Evolutionary conservation across 2,888 invertebrate species (phyloP).

Genomic region (Dichetophora obliterata): DNA sequence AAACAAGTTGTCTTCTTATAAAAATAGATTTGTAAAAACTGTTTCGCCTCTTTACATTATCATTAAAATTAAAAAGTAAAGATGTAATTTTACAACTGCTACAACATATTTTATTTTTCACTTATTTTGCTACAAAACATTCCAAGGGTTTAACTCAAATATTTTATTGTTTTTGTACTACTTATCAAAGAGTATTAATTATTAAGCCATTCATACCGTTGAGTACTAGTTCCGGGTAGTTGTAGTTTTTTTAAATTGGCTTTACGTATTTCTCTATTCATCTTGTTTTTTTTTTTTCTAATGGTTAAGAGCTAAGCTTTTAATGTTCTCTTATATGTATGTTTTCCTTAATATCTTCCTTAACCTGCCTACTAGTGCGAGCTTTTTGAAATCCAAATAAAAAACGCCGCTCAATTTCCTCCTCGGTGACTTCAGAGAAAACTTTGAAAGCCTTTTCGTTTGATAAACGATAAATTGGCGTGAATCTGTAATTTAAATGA

Average conservation of each 20-base stretch:
- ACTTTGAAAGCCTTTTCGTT: constrained; percentile 54
- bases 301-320: neutral
- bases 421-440: constrained; percentile 49
- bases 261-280: constrained; percentile 62
- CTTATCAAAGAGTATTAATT: neutral
- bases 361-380: constrained; percentile 54
- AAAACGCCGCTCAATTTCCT: constrained; percentile 58
- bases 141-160: neutral
- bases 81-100: neutral
- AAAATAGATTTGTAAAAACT: too few species aligned
- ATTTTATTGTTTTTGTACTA: constrained; percentile 13
- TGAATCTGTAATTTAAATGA: constrained; percentile 50
- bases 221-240: constrained; percentile 48
- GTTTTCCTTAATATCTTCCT: constrained; percentile 57
- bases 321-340: constrained; percentile 54
- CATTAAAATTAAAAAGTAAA: neutral
- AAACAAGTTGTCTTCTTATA: too few species aligned
- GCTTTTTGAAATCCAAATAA: constrained; percentile 58
- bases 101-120: neutral
- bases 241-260: constrained; percentile 63
- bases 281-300: constrained; percentile 43
- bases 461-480: constrained; percentile 56
- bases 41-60: neutral
- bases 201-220: constrained; percentile 56
- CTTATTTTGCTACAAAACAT: neutral